Base-by-base conservation (phyloP, 2,888 invertebrate species). In the Lepetodrilus schrolli region DNA sequence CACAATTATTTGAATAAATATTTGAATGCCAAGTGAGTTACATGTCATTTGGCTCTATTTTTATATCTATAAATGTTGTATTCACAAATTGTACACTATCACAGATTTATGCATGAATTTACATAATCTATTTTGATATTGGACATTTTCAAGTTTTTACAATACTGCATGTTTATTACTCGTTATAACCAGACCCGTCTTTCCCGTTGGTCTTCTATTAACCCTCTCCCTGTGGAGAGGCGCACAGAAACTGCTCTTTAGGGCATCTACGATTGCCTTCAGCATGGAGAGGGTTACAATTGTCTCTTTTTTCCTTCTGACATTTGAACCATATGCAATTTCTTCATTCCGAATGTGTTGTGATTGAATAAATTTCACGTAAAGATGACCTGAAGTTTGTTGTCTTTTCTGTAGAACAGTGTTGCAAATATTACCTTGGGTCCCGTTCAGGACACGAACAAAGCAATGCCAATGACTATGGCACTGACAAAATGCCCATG, bases 271-370 rank as follows among this genome's bases (percentile, higher is more conserved):
- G n/a, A n/a, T n/a, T n/a, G n/a, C n/a, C n/a, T n/a, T n/a, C n/a
- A n/a, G n/a, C n/a, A n/a, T n/a, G n/a, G n/a, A n/a, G n/a, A n/a
- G n/a, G n/a, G n/a, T n/a, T n/a, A n/a, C n/a, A n/a, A n/a, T n/a
- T n/a, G 34, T 58, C 30, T 30, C 26, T 17, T 58, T 26, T 48
- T 26, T 17, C 13, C 58, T 58, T 3, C 30, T 26, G 30, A 10
- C 26, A 58, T 26, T 58, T 58, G 30, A 58, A 58, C 58, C 26
- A 58, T 58, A 58, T 58, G 58, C 58, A 58, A 58, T 58, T 58
- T 58, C 58, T 34, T 58, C 26, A 58, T 13, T 58, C 34, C 26
- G 58, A 43, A 17, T 17, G 43, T 43, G 43, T 43, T 43, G 43
- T 43, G 43, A 43, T 43, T 13, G 17, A 17, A 17, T 17, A 43